Conservation (phyloP, 1,140 invertebrate genomes). For the Sipha flava region DNA sequence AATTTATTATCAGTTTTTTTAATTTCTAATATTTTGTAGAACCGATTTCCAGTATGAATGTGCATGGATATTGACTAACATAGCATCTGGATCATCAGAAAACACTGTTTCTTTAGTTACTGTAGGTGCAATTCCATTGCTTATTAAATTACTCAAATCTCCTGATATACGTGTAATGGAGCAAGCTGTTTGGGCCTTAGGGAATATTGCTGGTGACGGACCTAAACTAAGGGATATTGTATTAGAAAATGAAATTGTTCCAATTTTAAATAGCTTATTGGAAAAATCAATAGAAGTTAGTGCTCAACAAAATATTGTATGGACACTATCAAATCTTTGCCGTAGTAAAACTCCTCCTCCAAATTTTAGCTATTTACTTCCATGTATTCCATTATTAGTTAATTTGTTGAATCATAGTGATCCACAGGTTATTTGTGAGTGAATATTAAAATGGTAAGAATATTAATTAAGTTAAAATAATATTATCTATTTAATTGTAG, state of each 20-base stretch:
- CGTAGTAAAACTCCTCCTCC: conserved; percentile 84
- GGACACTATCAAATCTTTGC: conserved; percentile 88
- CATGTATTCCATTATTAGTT: conserved; percentile 72
- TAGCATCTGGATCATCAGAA: conserved; percentile 68
- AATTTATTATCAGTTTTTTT: not conserved
- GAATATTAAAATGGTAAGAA: not conserved
- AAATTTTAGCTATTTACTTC: conserved; percentile 62
- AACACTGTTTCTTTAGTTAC: conserved; percentile 62
- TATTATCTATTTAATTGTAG: conserved; percentile 43
- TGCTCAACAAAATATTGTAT: conserved; percentile 63
- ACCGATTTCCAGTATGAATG: conserved; percentile 92
- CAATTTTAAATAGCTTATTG: not conserved
- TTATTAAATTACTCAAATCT: conserved; percentile 67
- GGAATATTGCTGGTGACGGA: conserved; percentile 93
- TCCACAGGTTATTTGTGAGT: conserved; percentile 62
- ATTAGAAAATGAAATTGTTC: conserved; percentile 55
- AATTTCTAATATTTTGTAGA: conserved; percentile 47
- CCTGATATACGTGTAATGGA: conserved; percentile 74
- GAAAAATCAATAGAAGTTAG: not conserved
- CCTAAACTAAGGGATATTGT: conserved; percentile 66
- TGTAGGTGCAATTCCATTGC: conserved; percentile 74
- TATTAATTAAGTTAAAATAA: not conserved
- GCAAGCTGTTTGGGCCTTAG: conserved; percentile 95
- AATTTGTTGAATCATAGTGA: conserved; percentile 66
- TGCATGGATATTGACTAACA: conserved; percentile 96